phyloP scores from a whole-genome alignment of 2,888 invertebrate species.

The Keiferia lycopersicella region DNA sequence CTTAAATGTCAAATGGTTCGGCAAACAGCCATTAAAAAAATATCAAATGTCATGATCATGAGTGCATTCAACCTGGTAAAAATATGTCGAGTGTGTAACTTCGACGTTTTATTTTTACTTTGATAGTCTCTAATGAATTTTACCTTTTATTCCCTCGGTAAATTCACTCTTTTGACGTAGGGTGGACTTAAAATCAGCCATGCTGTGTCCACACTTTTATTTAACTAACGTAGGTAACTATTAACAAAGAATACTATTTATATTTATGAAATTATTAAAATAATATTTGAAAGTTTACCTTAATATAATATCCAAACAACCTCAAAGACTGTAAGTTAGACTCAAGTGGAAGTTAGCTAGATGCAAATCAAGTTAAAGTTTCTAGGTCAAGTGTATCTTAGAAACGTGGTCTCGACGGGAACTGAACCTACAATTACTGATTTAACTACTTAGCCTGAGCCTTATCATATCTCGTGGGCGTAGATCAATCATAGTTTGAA shows the following conservation, averaged over 20 bases:
- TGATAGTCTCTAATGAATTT: too few species aligned
- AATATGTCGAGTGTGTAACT: too few species aligned
- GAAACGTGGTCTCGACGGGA: constrained; percentile 59
- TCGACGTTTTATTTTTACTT: too few species aligned
- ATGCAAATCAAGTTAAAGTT: constrained; percentile 42
- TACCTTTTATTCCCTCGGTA: too few species aligned
- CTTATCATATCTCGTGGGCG: constrained; percentile 50
- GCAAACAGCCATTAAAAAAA: constrained; percentile 6
- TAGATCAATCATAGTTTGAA: constrained; percentile 16
- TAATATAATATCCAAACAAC: too few species aligned
- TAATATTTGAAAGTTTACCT: too few species aligned
- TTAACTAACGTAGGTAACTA: too few species aligned
- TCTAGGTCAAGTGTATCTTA: constrained; percentile 57
- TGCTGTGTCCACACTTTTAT: too few species aligned
- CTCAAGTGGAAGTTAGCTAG: background rate
- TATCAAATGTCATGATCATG: constrained; percentile 20
- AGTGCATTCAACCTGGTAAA: constrained; percentile 26
- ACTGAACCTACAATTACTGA: constrained; percentile 67
- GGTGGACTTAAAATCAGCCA: too few species aligned
- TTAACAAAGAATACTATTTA: too few species aligned
- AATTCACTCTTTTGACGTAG: too few species aligned
- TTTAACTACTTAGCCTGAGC: constrained; percentile 57
- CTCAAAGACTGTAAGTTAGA: background rate
- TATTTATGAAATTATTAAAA: too few species aligned
- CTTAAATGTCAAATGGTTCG: constrained; percentile 8